Conservation (phyloP, 2,888 invertebrate species). For the Lysandra coridon region DNA sequence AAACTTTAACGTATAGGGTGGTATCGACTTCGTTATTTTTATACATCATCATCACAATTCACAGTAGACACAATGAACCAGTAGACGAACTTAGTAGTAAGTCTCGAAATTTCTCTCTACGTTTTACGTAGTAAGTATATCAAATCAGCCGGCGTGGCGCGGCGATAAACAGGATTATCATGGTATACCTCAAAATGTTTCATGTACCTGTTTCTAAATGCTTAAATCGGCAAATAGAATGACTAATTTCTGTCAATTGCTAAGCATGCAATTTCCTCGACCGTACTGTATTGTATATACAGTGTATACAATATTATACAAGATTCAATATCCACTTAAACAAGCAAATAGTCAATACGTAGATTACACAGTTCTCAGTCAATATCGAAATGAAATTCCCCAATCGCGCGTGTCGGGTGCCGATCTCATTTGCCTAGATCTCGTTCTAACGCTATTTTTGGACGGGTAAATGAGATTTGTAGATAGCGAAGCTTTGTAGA, state of each 20-base stretch:
- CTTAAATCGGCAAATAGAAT: neutral
- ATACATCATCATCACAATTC: too few species aligned
- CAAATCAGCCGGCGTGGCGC: too few species aligned
- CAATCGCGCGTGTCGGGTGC: neutral
- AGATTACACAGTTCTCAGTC: neutral
- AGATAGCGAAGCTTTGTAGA: too few species aligned
- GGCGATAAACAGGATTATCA: too few species aligned
- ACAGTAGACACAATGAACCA: too few species aligned
- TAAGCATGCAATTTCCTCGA: neutral
- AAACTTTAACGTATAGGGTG: neutral
- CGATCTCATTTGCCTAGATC: neutral
- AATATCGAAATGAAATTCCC: conserved; percentile 15
- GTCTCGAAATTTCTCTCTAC: too few species aligned
- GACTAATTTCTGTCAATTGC: neutral
- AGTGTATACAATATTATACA: neutral
- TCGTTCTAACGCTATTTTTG: neutral
- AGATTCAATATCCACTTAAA: conserved; percentile 17
- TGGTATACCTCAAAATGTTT: too few species aligned
- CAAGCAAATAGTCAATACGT: conserved; percentile 19
- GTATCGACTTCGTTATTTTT: too few species aligned
- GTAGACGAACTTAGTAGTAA: too few species aligned
- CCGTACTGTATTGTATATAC: neutral
- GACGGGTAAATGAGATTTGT: neutral
- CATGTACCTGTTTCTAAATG: too few species aligned
- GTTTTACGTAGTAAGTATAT: too few species aligned